Evolutionary conservation across 2,888 invertebrate species (phyloP), one percentile per base, ranked within the genome.

Genomic region (Brenthis hecate): DNA sequence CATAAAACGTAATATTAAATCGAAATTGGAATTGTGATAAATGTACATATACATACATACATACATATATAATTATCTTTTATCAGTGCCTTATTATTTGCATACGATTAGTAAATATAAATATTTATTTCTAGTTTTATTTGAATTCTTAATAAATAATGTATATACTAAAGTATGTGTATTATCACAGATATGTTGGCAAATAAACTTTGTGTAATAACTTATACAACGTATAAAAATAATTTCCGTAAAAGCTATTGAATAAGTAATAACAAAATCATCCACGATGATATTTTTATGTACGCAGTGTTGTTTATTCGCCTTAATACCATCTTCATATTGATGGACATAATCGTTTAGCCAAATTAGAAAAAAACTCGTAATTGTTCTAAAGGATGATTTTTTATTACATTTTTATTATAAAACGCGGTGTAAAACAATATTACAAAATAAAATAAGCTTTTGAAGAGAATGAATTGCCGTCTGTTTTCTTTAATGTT

Each of bases 401-500:
- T 60, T 56, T 65, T 65, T 69, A 62, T 65, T 61, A 57, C 47
- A 56, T 50, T 19, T 55, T 47, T 66, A 58, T 51, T 67, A 63
- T 70, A 51, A 66, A 67, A 55, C 57, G 67, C 58, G 53, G 50
- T 32, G 55, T 71, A 68, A 69, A 71, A 69, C 67, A 47, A 67
- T 65, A 57, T 61, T 57, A 36, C 54, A 32, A 62, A 54, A 67
- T 70, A 70, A 70, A 72, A 70, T 57, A 65, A 62, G 48, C 32
- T 55, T 69, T 68, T 57, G 51, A 63, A 48, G 32, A 50, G 65
- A 65, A 71, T 61, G 61, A 62, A 62, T n/a, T 56, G 68, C 51
- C 57, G 65, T 71, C 72, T 73, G 73, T 69, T 72, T 71, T 71
- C 62, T 66, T 65, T 72, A 72, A 73, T 61, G 72, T 62, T 66